Evolutionary conservation across 2,797 vertebrate species (phyloP), one percentile per base, ranked within the genome.

Genomic region (Pseudochirops corinnae): DNA sequence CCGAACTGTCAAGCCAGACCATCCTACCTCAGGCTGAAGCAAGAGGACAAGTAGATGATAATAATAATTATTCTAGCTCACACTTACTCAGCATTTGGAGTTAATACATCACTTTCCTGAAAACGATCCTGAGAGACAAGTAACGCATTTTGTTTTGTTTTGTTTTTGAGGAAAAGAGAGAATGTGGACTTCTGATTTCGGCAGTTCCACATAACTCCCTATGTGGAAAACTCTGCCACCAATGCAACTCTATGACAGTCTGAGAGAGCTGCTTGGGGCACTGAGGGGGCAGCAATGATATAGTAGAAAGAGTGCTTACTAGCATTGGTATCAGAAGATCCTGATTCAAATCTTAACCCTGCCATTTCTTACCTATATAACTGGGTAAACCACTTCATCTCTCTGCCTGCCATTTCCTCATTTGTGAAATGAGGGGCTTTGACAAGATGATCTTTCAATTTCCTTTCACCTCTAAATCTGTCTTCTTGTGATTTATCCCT

Each of bases 1-100:
- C 62, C n/a, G 33, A 74, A 74, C 33, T 74, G 55, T 56, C 93
- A 62, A 56, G 56, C 92, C 26, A 96, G 91, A 82, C 31, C 24
- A 56, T 90, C 87, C 50, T 90, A 24, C 29, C 39, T 92, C 87
- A 90, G 62, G 56, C 92, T 39, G 67, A 58, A 82, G 26, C 91
- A 18, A 28, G 46, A 24, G 92, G 52, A 95, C 12, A 55, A 62
- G 12, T 82, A 52, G 26, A 62, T 62, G 60, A 31, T 62, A 33
- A 33, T 33, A 33, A 62, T n/a, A 62, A 29, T 33, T 62, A 33
- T 62, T 62, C 4, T 33, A 16, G 31, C 9, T 62, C 31, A 62
- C 60, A 14, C 12, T 33, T n/a, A 62, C 16, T 33, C 31, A 62
- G 13, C 62, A 74, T 74, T 74, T 74, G 14, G 18, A 5, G 16